Percentiles rank a stretch among this genome's conserved stretches.
phyloP scores from a whole-genome alignment of 23 tunicate genomes.

The Trididemnum clinides region DNA sequence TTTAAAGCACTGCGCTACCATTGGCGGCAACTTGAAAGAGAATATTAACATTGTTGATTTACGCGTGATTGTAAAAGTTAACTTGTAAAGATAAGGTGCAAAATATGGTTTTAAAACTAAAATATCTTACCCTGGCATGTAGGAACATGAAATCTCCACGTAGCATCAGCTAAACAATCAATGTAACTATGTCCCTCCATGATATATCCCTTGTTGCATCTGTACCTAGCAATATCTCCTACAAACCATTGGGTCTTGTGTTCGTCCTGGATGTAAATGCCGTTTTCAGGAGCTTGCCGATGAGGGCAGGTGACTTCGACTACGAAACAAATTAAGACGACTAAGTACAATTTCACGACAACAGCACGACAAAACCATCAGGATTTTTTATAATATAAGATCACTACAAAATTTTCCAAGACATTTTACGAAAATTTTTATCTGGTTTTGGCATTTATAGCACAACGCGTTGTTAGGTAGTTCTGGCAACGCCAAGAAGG shows the following conservation, averaged over 20 bases:
- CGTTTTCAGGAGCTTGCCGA: conserved; percentile 24
- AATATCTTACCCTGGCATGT: conserved; percentile 20
- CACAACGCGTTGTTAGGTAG: no score
- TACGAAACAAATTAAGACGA: not conserved
- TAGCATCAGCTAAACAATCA: conserved; percentile 12
- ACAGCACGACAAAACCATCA: not conserved
- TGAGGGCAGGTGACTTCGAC: conserved; percentile 27
- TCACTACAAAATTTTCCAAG: not conserved
- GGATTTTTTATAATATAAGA: no score
- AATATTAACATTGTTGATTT: no score
- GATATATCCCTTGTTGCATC: conserved; percentile 10
- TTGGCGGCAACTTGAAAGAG: no score
- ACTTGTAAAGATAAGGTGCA: no score
- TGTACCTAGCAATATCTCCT: conserved; percentile 23
- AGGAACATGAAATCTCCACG: conserved; percentile 27
- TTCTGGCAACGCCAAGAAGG: no score
- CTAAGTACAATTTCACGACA: not conserved
- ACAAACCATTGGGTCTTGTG: conserved; percentile 25
- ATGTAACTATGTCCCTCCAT: conserved; percentile 5
- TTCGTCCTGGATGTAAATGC: conserved; percentile 17
- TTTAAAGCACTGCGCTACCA: no score
- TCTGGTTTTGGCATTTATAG: not conserved
- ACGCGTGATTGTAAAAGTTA: no score
- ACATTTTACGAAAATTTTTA: not conserved
- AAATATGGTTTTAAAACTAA: no score